These are phyloP conservation scores for Drosophila watanabei DNA, from an alignment of 1,140 invertebrate genomes.

Conservation along the genomic window DNA sequence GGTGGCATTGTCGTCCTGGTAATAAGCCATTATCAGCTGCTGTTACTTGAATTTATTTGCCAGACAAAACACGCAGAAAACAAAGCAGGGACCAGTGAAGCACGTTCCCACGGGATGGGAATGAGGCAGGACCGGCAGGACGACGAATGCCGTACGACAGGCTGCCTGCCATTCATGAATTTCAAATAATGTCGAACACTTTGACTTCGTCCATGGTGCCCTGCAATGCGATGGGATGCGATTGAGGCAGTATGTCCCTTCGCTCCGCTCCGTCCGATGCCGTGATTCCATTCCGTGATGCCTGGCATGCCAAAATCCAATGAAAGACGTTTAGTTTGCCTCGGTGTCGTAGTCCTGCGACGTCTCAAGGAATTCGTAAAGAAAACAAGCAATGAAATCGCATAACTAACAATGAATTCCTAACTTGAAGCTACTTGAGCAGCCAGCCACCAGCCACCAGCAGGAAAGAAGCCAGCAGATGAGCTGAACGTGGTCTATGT, in stretches of 20 bases:
- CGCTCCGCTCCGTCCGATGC: constrained; percentile 39
- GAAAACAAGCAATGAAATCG: constrained; percentile 84
- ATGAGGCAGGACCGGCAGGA: constrained; percentile 2
- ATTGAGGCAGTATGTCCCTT: constrained; percentile 43
- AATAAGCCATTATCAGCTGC: constrained; percentile 81
- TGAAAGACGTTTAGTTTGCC: constrained; percentile 81
- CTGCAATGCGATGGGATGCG: constrained; percentile 71
- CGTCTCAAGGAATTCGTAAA: constrained; percentile 75
- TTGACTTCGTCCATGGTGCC: constrained; percentile 77
- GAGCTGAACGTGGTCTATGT: constrained; percentile 70
- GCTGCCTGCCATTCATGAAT: constrained; percentile 81
- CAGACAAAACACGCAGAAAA: constrained; percentile 54
- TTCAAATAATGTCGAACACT: constrained; percentile 84
- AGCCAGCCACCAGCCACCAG: constrained; percentile 51
- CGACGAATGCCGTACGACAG: constrained; percentile 35
- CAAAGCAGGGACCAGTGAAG: constrained; percentile 20
- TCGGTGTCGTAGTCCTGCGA: constrained; percentile 53
- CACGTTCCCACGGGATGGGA: constrained; percentile 4
- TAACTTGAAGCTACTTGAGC: constrained; percentile 81
- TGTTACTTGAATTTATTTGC: constrained; percentile 78
- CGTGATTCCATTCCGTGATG: constrained; percentile 76
- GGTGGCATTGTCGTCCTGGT: constrained; percentile 28
- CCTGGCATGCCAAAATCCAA: constrained; percentile 83
- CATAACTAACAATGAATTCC: constrained; percentile 84
- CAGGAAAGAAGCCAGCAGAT: constrained; percentile 45